These are phyloP conservation scores for Trissoscelio sp. DNA, from an alignment of 2,888 invertebrate species.

Conservation along the genomic window DNA sequence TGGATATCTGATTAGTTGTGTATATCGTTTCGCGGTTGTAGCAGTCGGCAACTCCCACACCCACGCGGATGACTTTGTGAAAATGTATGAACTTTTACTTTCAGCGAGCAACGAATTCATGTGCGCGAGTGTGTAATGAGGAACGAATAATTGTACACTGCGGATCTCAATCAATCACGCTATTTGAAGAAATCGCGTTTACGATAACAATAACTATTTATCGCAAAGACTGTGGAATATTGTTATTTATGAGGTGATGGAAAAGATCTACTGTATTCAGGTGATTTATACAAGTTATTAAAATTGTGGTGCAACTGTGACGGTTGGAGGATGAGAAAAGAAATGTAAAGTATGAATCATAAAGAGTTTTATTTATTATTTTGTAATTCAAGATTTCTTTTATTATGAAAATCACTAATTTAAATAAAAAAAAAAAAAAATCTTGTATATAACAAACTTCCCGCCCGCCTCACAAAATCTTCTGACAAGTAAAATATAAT, in stretches of 20 bases:
- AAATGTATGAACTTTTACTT: conserved; percentile 69
- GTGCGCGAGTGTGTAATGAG: conserved; percentile 38
- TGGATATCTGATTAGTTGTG: conserved; percentile 64
- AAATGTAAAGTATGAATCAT: conserved; percentile 29
- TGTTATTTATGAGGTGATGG: conserved; percentile 43
- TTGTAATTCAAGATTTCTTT: neutral
- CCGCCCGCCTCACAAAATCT: too few relatives aligned
- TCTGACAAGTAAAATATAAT: too few relatives aligned
- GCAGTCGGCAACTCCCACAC: conserved; percentile 58
- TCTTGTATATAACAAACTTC: too few relatives aligned
- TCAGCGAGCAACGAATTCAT: conserved; percentile 53
- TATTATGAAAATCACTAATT: too few relatives aligned
- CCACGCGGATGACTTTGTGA: conserved; percentile 67
- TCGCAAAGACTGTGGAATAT: conserved; percentile 20
- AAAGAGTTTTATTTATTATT: neutral
- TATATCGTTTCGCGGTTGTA: conserved; percentile 39
- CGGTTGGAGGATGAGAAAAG: conserved; percentile 11
- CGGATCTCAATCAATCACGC: conserved; percentile 20
- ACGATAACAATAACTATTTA: conserved; percentile 33
- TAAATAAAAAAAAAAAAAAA: too few relatives aligned
- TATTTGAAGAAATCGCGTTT: conserved; percentile 29
- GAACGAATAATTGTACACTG: conserved; percentile 35
- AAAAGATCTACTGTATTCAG: conserved; percentile 18
- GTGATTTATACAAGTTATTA: conserved; percentile 41
- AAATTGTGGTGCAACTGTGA: conserved; percentile 25